Evolutionary conservation across 2,797 vertebrate species (phyloP).

Genomic region (Sebastes iracundus): DNA sequence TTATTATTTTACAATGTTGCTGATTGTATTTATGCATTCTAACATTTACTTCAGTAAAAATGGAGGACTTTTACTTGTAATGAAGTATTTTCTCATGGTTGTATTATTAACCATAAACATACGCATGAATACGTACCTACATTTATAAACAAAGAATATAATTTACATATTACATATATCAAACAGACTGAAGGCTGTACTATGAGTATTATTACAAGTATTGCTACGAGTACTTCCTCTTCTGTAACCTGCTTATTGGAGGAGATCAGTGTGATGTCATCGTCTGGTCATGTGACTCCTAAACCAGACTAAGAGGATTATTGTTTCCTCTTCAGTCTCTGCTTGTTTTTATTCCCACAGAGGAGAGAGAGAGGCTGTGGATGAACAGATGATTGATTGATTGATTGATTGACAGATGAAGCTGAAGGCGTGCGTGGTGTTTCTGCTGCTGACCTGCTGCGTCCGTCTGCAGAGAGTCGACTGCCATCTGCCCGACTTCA

Average conservation of each 20-base stretch:
- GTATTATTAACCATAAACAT: too few species aligned
- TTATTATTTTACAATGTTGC: too few species aligned
- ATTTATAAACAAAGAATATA: too few species aligned
- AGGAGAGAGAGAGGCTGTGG: neutral
- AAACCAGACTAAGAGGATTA: slow-evolving; percentile 58
- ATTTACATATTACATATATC: too few species aligned
- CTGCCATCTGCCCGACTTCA: slow-evolving; percentile 41
- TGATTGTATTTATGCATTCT: too few species aligned
- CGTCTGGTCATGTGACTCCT: slow-evolving; percentile 43
- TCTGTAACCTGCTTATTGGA: neutral
- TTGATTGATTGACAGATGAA: slow-evolving; percentile 34
- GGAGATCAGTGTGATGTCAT: slow-evolving; percentile 30
- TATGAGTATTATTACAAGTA: too few species aligned
- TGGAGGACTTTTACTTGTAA: too few species aligned
- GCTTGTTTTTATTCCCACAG: neutral
- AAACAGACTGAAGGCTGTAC: too few species aligned
- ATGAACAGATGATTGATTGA: neutral
- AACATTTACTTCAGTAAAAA: too few species aligned
- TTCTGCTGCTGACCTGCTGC: slow-evolving; percentile 38
- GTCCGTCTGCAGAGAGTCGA: slow-evolving; percentile 4
- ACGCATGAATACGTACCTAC: too few species aligned
- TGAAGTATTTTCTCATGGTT: too few species aligned
- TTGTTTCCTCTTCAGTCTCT: neutral
- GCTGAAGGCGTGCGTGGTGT: neutral
- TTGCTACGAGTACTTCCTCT: neutral